Evolutionary conservation across 1,140 invertebrate species (phyloP), one percentile per base, ranked within the genome.

Genomic region (Sipha flava): DNA sequence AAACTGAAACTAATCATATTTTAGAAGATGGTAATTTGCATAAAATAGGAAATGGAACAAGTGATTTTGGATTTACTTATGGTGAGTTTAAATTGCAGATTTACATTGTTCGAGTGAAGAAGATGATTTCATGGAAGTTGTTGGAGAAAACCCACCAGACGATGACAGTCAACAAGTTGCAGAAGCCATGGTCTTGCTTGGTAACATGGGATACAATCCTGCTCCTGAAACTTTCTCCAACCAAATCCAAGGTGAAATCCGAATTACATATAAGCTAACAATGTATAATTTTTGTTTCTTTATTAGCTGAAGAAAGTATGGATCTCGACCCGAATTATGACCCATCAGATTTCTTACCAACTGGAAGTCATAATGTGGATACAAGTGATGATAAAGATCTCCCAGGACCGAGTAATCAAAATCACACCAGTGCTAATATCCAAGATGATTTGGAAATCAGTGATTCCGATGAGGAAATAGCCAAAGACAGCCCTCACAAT

Each of bases 301-400:
- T 40, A 57, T 79, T 85, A 84, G 14, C 82, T 89, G 93, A 94
- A 81, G 92, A 93, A 83, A 91, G 90, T 79, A 90, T 93, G 86
- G 91, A 92, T 82, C 90, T 94, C 10, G 92, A 94, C 87, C 91
- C 92, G 10, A 93, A 92, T 83, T 95, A 95, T 85, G 94, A 95
- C 87, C 93, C 93, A 14, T 93, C 93, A 1, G 93, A 94, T 84
- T 94, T 95, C 82, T 84, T 94, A 23, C 80, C 37, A 29, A 79
- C 66, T 47, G 79, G 81, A 18, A 81, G 47, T 26, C 47, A 57
- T 45, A 68, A 66, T 31, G 18, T 77, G 73, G 80, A 83, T 37
- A 79, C 80, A 34, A 82, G 81, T 81, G 79, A 77, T 23, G 81
- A 81, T 6, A 70, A 80, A 43, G 54, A 49, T 43, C 45, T 43